Evolutionary conservation across 64 coral and sea anemone species (phyloP), one percentile per base, ranked within the genome.

Genomic region (Montipora efflorescens): DNA sequence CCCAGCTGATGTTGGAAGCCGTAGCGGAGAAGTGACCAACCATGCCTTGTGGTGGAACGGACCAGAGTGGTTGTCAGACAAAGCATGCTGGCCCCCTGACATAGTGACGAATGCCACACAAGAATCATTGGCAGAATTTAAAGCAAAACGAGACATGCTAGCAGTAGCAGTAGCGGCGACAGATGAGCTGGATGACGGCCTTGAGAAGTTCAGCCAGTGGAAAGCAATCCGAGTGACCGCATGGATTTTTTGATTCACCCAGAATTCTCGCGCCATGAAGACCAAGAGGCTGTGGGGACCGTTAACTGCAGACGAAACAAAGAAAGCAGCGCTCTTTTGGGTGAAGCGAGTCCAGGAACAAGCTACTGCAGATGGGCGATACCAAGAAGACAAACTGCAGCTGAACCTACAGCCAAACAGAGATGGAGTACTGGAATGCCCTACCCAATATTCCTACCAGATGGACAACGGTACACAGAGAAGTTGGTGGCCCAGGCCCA

Each of bases 1-100:
- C 21, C 61, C 89, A 19, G 89, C 89, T 36, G 89, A 91, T 81
- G 21, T 91, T 36, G 89, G 58, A 70, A 81, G 89, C 23, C 7
- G 52, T 14, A 78, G 89, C 20, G 89, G 89, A 52, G 28, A 49
- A 15, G 89, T 91, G 58, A 57, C 77, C 6, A 45, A 81, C 8
- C 67, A 69, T 16, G 77, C n/a, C 7, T 49, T 91, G 58, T 81
- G 89, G 89, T 91, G 78, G 78, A 91, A 82, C 48, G 90, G 90
- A 23, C 90, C 79, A n/a, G 21, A 69, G 64, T 92, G 90, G 90
- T 77, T 92, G 50, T 43, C 45, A 73, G 18, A 92, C 11, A 74
- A 25, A 28, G 79, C 71, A 10, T 69, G 67, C 76, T 92, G 79
- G 90, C 79, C 67, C 3, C 79, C 66, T 15, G 67, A 84, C 15